Base-by-base conservation (phyloP, 2,797 vertebrate species). In the Smutsia temminckii region DNA sequence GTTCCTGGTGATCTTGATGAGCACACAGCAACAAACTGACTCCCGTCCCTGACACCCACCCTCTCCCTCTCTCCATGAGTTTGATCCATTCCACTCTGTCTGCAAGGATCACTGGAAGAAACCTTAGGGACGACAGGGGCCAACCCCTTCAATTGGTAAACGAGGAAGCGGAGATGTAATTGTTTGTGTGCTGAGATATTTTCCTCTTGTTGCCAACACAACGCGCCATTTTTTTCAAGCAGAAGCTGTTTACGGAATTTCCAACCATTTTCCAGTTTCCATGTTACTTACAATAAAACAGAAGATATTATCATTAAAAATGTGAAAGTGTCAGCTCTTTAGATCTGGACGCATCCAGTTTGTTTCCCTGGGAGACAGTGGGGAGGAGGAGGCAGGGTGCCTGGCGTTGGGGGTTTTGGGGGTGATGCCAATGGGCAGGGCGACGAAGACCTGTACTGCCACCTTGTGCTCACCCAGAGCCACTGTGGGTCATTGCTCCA, bases 391-490 rank as follows among this genome's bases (percentile, higher is more conserved):
- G 34, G 6, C 17, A 21, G 37, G n/a, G 51, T 25, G 11, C 37
- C 11, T 89, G 72, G 75, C 51, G 16, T 78, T 1, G 8, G 7
- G 32, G 25, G 37, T 29, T 53, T 10, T 20, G 6, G 18, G 8
- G 17, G 16, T 32, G 23, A 18, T 18, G 51, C 18, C 8, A 17
- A 63, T 42, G 42, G 85, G 9, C 46, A 90, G 68, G 95, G 61
- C 3, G 27, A 9, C 16, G 81, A 85, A 95, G 95, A 10, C 59
- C 78, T 91, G 78, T 83, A 94, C 90, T 94, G 92, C 97, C 98
- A 96, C 64, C 97, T 97, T 83, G 97, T 87, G 98, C 97, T 57
- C 91, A 80, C 91, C 85, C 86, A 78, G 51, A 95, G 61, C 77
- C 74, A 49, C 63, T 23, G 34, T 88, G 71, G 89, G 91, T 89